Conservation (phyloP, 2,113 vertebrate species). For the Aegithalos caudatus region DNA sequence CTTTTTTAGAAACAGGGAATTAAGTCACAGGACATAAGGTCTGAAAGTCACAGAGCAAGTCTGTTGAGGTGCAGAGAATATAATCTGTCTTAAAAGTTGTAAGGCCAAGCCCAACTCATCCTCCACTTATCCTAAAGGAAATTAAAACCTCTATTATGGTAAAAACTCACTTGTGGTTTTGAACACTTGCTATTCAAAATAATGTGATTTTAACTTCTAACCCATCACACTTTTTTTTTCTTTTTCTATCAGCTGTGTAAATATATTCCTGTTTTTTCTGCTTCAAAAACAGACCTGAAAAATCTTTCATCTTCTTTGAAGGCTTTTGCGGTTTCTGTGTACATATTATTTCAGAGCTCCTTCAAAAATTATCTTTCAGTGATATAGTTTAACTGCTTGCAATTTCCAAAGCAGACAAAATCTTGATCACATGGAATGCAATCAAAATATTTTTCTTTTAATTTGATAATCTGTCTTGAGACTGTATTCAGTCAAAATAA, state of each 20-base stretch:
- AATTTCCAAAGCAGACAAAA: not conserved
- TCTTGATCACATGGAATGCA: not conserved
- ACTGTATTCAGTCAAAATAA: not conserved
- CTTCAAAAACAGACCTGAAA: not conserved
- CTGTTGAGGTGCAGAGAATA: not conserved
- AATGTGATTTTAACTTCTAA: not conserved
- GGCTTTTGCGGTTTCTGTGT: not conserved
- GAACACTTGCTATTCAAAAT: not conserved
- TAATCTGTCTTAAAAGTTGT: not conserved
- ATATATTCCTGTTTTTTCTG: not conserved
- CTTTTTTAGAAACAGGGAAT: not conserved
- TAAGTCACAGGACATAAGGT: not conserved
- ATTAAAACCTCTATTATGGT: not conserved
- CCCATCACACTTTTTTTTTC: not conserved
- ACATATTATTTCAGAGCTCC: not conserved
- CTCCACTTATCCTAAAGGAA: not conserved
- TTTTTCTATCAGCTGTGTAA: not conserved
- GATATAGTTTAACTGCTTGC: not conserved
- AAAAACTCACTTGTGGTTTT: not conserved
- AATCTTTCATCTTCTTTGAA: not conserved
- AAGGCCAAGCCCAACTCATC: not conserved
- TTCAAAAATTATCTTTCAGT: not conserved
- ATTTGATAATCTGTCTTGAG: not conserved
- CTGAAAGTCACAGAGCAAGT: not conserved
- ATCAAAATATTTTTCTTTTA: slow-evolving; percentile 18